Evolutionary conservation across 1,140 invertebrate genomes (phyloP), one percentile per base, ranked within the genome.

Genomic region (Leptonema lineaticorne): DNA sequence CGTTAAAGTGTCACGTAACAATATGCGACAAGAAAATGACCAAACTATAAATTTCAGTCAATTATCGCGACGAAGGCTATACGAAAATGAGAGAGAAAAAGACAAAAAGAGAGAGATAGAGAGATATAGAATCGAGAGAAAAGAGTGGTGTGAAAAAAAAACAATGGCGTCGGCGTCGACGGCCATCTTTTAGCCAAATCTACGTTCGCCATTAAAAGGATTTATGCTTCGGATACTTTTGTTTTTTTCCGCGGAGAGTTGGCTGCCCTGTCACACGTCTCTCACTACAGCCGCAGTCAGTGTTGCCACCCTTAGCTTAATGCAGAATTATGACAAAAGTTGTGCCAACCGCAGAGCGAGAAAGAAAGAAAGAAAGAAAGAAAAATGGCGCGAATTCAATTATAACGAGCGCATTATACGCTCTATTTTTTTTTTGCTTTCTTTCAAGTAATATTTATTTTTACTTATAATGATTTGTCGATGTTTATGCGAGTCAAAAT

Each of bases 11-110:
- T 67, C 60, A 58, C 62, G 58, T 73, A 73, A 73, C 71, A 73
- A 70, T 67, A 68, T 70, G 66, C 69, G 71, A 73, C 71, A 73
- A 73, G 71, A 73, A 73, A 73, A 67, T 73, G 71, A 73, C 71
- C 71, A 73, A 68, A 70, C 71, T 65, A 73, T 73, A 73, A 73
- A 73, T 73, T 73, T 73, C 59, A 73, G 71, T 73, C 71, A 73
- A 73, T 73, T 73, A 73, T 70, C 68, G 46, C 71, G 50, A 11
- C 20, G 67, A 33, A 20, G 60, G 37, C 37, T 41, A 16, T n/a
- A n/a, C n/a, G 37, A 41, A 41, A 41, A 62, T 14, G 65, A 59
- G 59, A 72, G 65, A 72, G 50, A 63, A 28, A 45, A 41, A 41
- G n/a, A n/a, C n/a, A n/a, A n/a, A n/a, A n/a, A n/a, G n/a, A n/a